Conservation (phyloP, 1,140 invertebrate genomes). For the Papilio glaucus region DNA sequence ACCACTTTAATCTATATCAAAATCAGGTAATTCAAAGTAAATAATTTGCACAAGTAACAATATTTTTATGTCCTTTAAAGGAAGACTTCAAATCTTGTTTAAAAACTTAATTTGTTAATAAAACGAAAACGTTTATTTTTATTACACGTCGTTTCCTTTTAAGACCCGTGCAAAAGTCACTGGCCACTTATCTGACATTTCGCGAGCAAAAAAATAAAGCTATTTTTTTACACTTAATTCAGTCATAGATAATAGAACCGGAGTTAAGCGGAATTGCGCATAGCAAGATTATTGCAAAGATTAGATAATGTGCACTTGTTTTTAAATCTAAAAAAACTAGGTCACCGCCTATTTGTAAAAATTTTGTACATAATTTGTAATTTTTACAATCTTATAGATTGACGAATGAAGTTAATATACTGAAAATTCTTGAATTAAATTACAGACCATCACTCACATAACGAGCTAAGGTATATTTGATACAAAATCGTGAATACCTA, state of each 20-base stretch:
- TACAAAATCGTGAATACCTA: no score
- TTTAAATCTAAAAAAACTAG: not conserved
- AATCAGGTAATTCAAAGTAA: no score
- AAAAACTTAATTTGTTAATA: not conserved
- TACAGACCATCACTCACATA: no score
- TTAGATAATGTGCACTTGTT: constrained; percentile 11
- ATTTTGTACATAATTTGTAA: not conserved
- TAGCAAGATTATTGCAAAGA: constrained; percentile 15
- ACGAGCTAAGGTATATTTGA: no score
- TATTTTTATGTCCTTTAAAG: no score
- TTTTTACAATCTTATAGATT: not conserved
- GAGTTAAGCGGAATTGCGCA: not conserved
- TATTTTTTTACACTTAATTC: not conserved
- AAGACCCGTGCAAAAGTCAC: not conserved
- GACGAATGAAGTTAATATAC: not conserved
- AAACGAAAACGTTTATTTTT: constrained; percentile 8
- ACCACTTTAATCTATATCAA: no score
- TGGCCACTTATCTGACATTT: constrained; percentile 11
- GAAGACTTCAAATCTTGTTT: no score
- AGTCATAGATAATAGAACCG: not conserved
- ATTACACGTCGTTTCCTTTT: not conserved
- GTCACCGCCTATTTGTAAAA: not conserved
- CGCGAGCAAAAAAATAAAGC: not conserved
- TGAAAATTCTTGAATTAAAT: not conserved
- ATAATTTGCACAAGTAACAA: no score